These are phyloP conservation scores for Pantherophis vulpinus DNA, from an alignment of 2,797 vertebrate genomes.

Conservation along the genomic window DNA sequence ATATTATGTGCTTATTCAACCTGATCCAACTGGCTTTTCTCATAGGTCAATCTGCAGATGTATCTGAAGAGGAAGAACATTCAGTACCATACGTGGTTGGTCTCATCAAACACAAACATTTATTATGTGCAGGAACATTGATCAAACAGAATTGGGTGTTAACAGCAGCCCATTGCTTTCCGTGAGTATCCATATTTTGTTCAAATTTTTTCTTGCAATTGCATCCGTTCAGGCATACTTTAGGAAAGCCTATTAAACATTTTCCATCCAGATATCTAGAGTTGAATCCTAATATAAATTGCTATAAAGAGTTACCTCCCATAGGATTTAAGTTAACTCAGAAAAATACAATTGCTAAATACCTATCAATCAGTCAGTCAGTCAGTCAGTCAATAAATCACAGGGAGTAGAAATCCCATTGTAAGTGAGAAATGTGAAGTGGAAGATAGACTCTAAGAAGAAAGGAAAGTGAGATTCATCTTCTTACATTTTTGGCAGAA, in stretches of 20 bases:
- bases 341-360: neutral
- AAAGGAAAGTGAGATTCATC: neutral
- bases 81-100: neutral
- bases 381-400: neutral
- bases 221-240: neutral
- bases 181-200: slow-evolving; percentile 46
- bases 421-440: neutral
- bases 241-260: neutral
- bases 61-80: neutral
- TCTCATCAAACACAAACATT: neutral
- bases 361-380: neutral
- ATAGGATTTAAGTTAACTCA: neutral
- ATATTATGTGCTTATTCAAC: neutral
- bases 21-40: neutral
- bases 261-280: neutral
- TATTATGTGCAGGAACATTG: slow-evolving; percentile 36
- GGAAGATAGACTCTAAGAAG: neutral
- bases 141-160: slow-evolving; percentile 61
- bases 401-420: neutral
- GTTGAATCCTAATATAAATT: neutral
- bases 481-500: neutral
- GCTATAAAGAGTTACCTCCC: neutral
- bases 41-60: neutral
- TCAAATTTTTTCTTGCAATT: neutral
- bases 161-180: slow-evolving; percentile 58